Evolutionary conservation across 2,888 invertebrate species (phyloP), one percentile per base, ranked within the genome.

Genomic region (Leptinotarsa rubiginosa): DNA sequence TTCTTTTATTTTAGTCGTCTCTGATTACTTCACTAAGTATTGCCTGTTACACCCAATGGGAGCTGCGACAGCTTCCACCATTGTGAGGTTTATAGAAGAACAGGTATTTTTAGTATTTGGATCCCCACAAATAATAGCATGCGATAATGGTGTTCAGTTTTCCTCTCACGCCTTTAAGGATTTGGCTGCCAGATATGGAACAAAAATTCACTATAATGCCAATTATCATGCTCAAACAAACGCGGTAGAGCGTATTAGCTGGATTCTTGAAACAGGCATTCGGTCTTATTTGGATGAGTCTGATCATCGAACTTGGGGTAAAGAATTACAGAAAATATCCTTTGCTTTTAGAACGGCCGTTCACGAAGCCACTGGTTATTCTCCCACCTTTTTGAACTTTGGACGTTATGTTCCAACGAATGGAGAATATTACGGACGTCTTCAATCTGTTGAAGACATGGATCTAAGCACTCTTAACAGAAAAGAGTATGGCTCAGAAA

Each of bases 351-450:
- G 75, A 15, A 75, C 78, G 3, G 69, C 78, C 1, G 67, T 72
- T 16, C 77, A 80, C n/a, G 77, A 79, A 62, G 59, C 68, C 4
- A 75, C 80, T n/a, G 75, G 76, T 54, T 74, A 54, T 65, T 70
- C 59, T 15, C 77, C 77, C 1, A 71, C 69, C 3, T 70, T 73
- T 66, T 54, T 78, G 10, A 78, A 76, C n/a, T n/a, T 50, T 50
- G 50, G 16, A 16, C 50, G 50, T 50, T 50, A 50, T 50, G 50
- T 50, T 50, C 50, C 50, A 4, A n/a, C 50, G n/a, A n/a, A 50
- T 15, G 50, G 50, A 50, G 15, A 72, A 16, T 77, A 73, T 70
- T 78, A 76, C 65, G 65, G 72, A n/a, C 56, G 59, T 13, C 41
- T 76, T 12, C 41, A 65, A n/a, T 64, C 69, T 18, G 20, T 41